phyloP scores from a whole-genome alignment of 1,140 invertebrate species.

The Elysia chlorotica region DNA sequence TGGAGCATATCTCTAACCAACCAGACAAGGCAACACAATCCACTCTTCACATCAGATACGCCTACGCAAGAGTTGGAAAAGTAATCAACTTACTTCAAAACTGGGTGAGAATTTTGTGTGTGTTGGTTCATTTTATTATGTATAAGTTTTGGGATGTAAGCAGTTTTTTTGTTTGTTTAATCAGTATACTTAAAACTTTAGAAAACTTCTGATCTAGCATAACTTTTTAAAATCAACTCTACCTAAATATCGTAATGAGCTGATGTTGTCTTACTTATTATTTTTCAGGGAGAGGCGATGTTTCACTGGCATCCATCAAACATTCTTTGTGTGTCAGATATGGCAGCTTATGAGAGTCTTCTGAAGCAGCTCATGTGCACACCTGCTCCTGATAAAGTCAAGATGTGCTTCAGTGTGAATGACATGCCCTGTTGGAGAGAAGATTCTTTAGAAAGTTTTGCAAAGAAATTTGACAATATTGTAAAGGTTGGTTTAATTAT shows the following conservation, averaged over 20 bases:
- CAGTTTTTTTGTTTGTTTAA: too few relatives aligned
- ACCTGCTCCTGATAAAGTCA: constrained; percentile 7
- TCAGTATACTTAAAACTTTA: too few relatives aligned
- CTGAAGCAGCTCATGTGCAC: not conserved
- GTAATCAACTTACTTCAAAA: constrained; percentile 22
- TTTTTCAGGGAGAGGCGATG: constrained; percentile 15
- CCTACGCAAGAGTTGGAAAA: constrained; percentile 20
- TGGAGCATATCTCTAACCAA: constrained; percentile 1
- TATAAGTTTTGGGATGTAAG: too few relatives aligned
- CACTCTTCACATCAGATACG: constrained; percentile 7
- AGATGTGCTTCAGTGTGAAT: constrained; percentile 2
- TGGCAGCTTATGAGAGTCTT: constrained; percentile 5
- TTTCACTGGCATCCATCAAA: constrained; percentile 6
- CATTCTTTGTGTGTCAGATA: constrained; percentile 18
- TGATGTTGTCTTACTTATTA: too few relatives aligned
- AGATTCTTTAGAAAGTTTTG: not conserved
- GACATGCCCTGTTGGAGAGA: not conserved
- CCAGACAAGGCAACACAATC: not conserved
- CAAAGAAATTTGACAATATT: not conserved
- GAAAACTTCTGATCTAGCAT: too few relatives aligned
- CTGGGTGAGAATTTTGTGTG: constrained; percentile 4
- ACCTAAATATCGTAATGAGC: too few relatives aligned
- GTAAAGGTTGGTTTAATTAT: not conserved
- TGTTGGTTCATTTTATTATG: not conserved
- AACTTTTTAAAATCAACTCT: too few relatives aligned